These are phyloP conservation scores for Synergus laeviventris DNA, from an alignment of 2,888 invertebrate genomes.

Conservation along the genomic window DNA sequence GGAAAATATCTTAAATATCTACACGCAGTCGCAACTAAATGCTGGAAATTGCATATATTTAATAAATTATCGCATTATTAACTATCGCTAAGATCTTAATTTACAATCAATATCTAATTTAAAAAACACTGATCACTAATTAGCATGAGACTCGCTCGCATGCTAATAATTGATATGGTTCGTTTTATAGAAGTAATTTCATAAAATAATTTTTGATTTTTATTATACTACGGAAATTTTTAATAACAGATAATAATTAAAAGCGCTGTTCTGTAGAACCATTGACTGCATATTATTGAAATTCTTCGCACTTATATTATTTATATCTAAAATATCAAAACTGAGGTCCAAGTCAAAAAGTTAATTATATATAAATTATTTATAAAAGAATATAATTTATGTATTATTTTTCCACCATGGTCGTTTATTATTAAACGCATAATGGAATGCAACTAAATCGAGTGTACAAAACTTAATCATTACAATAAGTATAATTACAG, in stretches of 20 bases:
- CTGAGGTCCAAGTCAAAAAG: neutral
- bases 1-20: neutral
- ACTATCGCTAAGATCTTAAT: too few relatives aligned
- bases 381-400: neutral
- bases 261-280: neutral
- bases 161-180: too few relatives aligned
- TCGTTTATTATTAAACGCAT: neutral
- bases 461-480: conserved; percentile 5
- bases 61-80: too few relatives aligned
- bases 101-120: too few relatives aligned
- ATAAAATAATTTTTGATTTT: neutral
- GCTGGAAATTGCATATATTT: neutral
- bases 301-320: neutral
- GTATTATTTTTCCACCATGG: neutral
- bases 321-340: neutral
- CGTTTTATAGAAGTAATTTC: too few relatives aligned
- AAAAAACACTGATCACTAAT: too few relatives aligned
- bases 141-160: too few relatives aligned
- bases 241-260: too few relatives aligned
- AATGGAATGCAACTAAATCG: conserved; percentile 2
- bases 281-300: neutral
- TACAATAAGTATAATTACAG: conserved; percentile 19
- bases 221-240: too few relatives aligned
- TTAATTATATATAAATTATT: neutral
- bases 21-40: neutral